These are phyloP conservation scores for Myotis findleyi DNA, from an alignment of 2,797 vertebrate species.

Conservation along the genomic window DNA sequence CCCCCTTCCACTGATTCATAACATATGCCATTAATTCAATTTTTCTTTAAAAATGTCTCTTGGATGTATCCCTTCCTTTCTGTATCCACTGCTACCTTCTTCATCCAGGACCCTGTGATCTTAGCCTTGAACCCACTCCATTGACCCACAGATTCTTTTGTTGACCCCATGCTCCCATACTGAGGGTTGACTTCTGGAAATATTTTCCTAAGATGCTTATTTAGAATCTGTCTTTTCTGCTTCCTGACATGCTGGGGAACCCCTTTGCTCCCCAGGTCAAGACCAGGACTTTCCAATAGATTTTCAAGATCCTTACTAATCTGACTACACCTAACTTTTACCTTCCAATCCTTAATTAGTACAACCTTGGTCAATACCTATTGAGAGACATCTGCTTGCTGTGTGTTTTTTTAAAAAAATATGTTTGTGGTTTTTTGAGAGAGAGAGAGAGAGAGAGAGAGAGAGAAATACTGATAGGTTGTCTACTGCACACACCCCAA, in stretches of 20 bases:
- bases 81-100: not conserved
- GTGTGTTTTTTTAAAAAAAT: not conserved
- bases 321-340: not conserved
- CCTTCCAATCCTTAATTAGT: constrained; percentile 33
- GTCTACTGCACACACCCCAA: too few relatives aligned
- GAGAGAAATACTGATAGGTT: too few relatives aligned
- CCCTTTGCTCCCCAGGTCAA: not conserved
- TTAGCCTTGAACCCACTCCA: not conserved
- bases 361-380: not conserved
- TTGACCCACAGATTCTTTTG: not conserved
- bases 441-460: too few relatives aligned
- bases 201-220: constrained; percentile 28
- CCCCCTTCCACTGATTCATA: not conserved
- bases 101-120: not conserved
- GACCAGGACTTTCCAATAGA: not conserved
- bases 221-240: constrained; percentile 33
- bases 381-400: not conserved
- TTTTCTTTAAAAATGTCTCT: not conserved
- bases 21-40: not conserved
- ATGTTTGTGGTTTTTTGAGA: too few relatives aligned
- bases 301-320: constrained; percentile 58
- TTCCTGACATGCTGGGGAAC: not conserved
- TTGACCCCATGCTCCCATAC: not conserved
- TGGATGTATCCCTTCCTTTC: constrained; percentile 4
- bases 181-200: not conserved